Evolutionary conservation across 2,888 invertebrate genomes (phyloP), one percentile per base, ranked within the genome.

Genomic region (Lochmaea crataegi): DNA sequence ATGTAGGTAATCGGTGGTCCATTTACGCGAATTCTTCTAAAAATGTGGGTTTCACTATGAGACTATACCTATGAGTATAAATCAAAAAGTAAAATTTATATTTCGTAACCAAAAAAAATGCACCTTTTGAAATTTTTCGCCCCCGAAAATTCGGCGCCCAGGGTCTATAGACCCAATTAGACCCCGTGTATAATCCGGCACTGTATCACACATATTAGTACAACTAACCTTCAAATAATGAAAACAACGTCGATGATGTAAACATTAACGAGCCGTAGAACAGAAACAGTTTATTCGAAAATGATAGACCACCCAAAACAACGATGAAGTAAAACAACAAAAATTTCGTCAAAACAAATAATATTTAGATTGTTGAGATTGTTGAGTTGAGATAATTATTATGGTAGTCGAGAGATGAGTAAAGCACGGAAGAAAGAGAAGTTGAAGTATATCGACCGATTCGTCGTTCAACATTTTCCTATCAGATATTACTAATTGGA

Each of bases 401-500:
- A 10, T 16, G 10, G n/a, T 7, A 16, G 6, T 7, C n/a, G 51
- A 53, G 16, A 16, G n/a, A 16, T 16, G 16, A 16, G n/a, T 53
- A 1, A 16, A 2, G n/a, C 16, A 16, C 48, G 2, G 48, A 0
- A n/a, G 51, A 16, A 53, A 53, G n/a, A 53, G 51, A n/a, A 16
- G 2, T 16, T 53, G 51, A n/a, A 53, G 16, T n/a, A 7, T 53
- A 53, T 53, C 16, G 16, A n/a, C 51, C 51, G 51, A n/a, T 16
- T n/a, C 9, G 51, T 53, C 16, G 10, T n/a, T 2, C 51, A 18
- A 53, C 51, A 53, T 53, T 53, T 53, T 18, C 51, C n/a, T 16
- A 53, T 18, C 51, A 16, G 51, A 53, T 53, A 53, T 53, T 53
- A 53, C n/a, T 53, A 53, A 53, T 53, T 16, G 51, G n/a, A n/a